These are phyloP conservation scores for Erythrocebus patas DNA, from an alignment of 2,113 vertebrate genomes.

Conservation along the genomic window DNA sequence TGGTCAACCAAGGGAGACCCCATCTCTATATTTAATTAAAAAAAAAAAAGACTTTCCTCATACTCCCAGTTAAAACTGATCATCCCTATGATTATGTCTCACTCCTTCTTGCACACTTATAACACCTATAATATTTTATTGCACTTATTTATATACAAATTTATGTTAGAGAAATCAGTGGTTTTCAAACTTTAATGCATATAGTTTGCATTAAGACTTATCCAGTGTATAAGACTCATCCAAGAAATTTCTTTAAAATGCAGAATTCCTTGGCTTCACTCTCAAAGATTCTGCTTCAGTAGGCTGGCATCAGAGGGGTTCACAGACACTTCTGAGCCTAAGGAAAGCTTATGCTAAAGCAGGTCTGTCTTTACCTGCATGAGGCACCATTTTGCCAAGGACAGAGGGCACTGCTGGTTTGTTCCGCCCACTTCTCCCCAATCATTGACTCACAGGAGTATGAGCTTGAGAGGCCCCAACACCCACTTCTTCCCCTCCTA, in stretches of 20 bases:
- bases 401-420: not conserved
- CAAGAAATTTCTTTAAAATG: constrained; percentile 16
- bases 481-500: not conserved
- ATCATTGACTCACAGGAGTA: not conserved
- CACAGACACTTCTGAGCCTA: not conserved
- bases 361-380: not conserved
- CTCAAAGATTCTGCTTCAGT: not conserved
- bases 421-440: not conserved
- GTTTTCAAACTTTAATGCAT: not conserved
- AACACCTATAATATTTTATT: not conserved
- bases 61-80: not conserved
- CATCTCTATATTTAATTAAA: too few relatives aligned
- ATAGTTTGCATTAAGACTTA: not conserved
- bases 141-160: not conserved
- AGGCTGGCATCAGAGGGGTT: not conserved
- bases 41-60: not conserved
- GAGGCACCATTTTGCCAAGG: not conserved
- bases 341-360: not conserved
- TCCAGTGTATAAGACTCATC: not conserved
- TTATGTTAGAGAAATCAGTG: not conserved
- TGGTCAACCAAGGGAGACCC: too few relatives aligned
- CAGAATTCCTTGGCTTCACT: not conserved
- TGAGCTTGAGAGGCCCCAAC: constrained; percentile 14
- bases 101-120: not conserved
- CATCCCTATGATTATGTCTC: not conserved